These are phyloP conservation scores for Idris sp. DNA, from an alignment of 1,140 invertebrate genomes.

Conservation along the genomic window DNA sequence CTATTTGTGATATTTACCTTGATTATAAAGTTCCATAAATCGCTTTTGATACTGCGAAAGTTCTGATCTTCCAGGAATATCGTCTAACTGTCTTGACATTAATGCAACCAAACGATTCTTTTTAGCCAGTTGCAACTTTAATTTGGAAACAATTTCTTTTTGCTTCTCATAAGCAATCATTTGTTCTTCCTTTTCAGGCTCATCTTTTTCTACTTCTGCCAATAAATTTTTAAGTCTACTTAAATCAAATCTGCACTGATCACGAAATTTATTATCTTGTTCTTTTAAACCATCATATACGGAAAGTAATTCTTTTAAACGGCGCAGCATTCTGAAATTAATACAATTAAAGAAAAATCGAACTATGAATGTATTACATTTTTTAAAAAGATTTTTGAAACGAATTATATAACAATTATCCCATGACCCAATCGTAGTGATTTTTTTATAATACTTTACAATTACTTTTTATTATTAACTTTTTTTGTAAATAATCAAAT, in stretches of 20 bases:
- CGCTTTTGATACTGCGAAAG: slow-evolving; percentile 95
- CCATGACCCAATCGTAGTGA: no score
- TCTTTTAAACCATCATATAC: slow-evolving; percentile 86
- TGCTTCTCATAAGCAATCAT: slow-evolving; percentile 80
- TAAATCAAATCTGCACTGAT: slow-evolving; percentile 85
- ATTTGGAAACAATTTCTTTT: slow-evolving; percentile 79
- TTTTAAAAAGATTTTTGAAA: no score
- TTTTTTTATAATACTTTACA: no score
- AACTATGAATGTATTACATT: no score
- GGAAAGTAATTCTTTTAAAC: slow-evolving; percentile 82
- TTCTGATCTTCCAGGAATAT: slow-evolving; percentile 94
- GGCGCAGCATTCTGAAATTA: slow-evolving; percentile 81
- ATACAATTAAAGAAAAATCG: no score
- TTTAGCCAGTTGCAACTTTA: slow-evolving; percentile 85
- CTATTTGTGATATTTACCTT: slow-evolving; percentile 88
- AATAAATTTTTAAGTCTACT: slow-evolving; percentile 80
- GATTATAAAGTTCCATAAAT: slow-evolving; percentile 97
- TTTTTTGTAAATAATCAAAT: slow-evolving; percentile 9
- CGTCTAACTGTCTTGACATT: slow-evolving; percentile 89
- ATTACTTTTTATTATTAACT: no score
- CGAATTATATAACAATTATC: no score
- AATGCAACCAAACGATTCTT: slow-evolving; percentile 89
- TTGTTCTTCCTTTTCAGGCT: slow-evolving; percentile 66
- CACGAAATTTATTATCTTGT: slow-evolving; percentile 86
- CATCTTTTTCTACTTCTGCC: slow-evolving; percentile 75